Evolutionary conservation across 2,113 vertebrate genomes (phyloP), one percentile per base, ranked within the genome.

Genomic region (Pangasianodon gigas): DNA sequence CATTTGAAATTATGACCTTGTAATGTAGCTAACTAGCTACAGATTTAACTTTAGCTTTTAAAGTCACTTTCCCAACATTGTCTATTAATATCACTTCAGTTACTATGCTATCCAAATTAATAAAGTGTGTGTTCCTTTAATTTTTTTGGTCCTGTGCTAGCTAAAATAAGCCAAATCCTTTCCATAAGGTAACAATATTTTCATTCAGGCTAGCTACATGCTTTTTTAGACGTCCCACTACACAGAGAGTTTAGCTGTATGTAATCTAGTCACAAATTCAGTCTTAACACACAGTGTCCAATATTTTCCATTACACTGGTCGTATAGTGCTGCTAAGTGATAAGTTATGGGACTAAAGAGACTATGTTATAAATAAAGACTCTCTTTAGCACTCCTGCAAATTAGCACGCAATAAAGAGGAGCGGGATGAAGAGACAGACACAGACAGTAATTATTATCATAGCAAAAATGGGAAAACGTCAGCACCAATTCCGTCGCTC

Each of bases 401-500:
- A 62, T 84, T 46, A 62, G 37, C 56, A 62, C 82, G 62, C 24
- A 3, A 62, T 46, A 62, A 62, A 84, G 79, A 44, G 48, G 41
- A 54, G 19, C 14, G 11, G 9, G 62, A 84, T 69, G 79, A 58
- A 69, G 32, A 84, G 37, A 69, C 79, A 16, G 62, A 88, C 87
- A 18, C 21, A 32, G 21, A 85, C 8, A 60, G 65, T 58, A 91
- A 74, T 86, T 46, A 83, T 71, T 44, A 83, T 75, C 86, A 83
- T 18, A 18, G 26, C 56, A 86, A 56, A 81, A 88, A 84, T 84
- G 19, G 82, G 62, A 81, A 86, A 81, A 48, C 8, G 58, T 65
- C 84, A 80, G 19, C 58, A 81, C 58, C 58, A 21, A 52, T 81
- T 89, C 56, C 1, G 14, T 56, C 60, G 54, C 71, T 79, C 46